Evolutionary conservation across 2,797 vertebrate species (phyloP), one percentile per base, ranked within the genome.

Genomic region (Leucoraja ocellata): DNA sequence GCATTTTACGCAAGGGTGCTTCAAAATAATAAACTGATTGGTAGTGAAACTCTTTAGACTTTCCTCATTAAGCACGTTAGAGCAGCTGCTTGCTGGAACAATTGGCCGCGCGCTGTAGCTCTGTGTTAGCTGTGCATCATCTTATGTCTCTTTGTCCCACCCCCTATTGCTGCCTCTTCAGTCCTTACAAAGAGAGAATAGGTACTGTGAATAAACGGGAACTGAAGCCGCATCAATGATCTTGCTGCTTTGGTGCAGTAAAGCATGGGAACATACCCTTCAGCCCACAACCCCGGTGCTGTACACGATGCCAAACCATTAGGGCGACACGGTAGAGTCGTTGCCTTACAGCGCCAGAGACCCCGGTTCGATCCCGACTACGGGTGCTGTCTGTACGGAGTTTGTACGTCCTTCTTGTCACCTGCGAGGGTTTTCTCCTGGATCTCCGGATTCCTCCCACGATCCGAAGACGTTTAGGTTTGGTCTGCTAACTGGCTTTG

Each of bases 21-120:
- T 88, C 61, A 68, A 36, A 88, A 68, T 88, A 88, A 88, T 65
- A 68, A 36, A 65, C 84, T 36, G 84, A 88, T 88, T 21, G 32
- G 6, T 36, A 21, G 16, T 63, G n/a, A 36, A 63, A 32, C 16
- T 36, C 84, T 68, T n/a, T 32, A 65, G 61, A 32, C 61, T 36
- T 21, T 21, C 84, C 84, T 68, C 84, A 68, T 86, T 86, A 86
- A 86, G 28, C 58, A 63, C 25, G 61, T 88, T 10, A 36, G 32
- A 68, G 65, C 84, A 88, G 16, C 84, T 68, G 84, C 61, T 88
- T 88, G 61, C 9, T 68, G 18, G 18, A 32, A 36, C 84, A 68
- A 68, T 88, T 88, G n/a, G 54, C 28, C 16, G 13, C 63, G 58
- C 63, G 36, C 84, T 88, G 84, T 65, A 88, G 1, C 61, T 68